A percentile compares a stretch with the other conserved stretches of the same genome.
These are phyloP conservation scores for Syngnathus typhle DNA, from an alignment of 2,113 vertebrate species.

Conservation along the genomic window DNA sequence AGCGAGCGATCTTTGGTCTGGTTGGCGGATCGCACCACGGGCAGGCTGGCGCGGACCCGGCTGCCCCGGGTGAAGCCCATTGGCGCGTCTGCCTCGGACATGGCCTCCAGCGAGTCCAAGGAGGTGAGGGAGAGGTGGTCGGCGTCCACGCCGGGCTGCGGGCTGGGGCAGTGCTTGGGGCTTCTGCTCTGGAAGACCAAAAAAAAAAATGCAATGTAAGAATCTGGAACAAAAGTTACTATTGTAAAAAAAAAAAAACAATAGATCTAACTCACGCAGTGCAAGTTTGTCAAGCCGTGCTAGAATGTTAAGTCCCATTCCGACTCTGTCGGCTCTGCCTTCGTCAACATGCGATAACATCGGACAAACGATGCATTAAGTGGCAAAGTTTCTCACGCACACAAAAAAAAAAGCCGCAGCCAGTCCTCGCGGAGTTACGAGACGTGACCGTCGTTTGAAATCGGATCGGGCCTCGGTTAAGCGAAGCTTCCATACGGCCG, in stretches of 20 bases:
- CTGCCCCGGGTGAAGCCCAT: conserved; percentile 84
- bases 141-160: conserved; percentile 61
- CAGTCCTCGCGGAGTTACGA: conserved; percentile 6
- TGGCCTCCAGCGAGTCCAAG: conserved; percentile 84
- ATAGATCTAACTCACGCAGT: too few species aligned
- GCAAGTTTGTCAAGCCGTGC: too few species aligned
- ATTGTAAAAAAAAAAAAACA: not conserved
- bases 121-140: conserved; percentile 79
- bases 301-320: too few species aligned
- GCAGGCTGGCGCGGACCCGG: conserved; percentile 86
- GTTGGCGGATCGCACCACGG: conserved; percentile 88
- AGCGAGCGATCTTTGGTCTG: conserved; percentile 94
- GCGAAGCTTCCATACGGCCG: conserved; percentile 22
- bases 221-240: not conserved
- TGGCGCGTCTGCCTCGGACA: conserved; percentile 84
- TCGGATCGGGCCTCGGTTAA: conserved; percentile 25
- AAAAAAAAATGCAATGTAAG: not conserved
- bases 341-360: not conserved
- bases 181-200: conserved; percentile 78
- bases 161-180: conserved; percentile 80
- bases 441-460: conserved; percentile 31
- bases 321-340: not conserved
- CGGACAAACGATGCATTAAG: not conserved
- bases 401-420: not conserved
- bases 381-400: not conserved